These are phyloP conservation scores for Catharus ustulatus DNA, from an alignment of 2,797 vertebrate genomes.

Conservation along the genomic window DNA sequence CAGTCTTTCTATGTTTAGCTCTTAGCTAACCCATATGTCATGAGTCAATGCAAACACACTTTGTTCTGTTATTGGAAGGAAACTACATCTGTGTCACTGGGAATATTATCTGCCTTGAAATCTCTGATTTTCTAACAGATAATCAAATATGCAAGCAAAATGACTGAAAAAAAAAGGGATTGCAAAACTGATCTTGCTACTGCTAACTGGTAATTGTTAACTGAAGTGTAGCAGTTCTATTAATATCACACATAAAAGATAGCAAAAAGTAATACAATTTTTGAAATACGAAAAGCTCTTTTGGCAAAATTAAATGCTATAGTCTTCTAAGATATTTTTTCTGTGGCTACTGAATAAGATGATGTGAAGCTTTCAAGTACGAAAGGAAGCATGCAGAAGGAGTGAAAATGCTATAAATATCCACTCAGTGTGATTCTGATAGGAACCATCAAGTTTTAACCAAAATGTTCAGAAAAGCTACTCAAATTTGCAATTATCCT, in stretches of 20 bases:
- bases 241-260: not conserved
- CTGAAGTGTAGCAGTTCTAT: not conserved
- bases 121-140: not conserved
- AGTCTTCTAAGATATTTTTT: conserved; percentile 55
- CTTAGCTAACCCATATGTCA: not conserved
- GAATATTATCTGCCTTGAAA: not conserved
- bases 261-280: not conserved
- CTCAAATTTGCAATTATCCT: not conserved
- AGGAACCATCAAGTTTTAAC: conserved; percentile 11
- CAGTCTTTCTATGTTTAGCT: not conserved
- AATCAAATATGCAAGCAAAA: not conserved
- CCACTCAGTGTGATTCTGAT: not conserved
- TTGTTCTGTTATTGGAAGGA: not conserved
- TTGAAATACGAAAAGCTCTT: not conserved
- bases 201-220: conserved; percentile 20
- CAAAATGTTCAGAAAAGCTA: not conserved
- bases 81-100: not conserved
- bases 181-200: not conserved
- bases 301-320: conserved; percentile 44
- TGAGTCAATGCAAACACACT: not conserved
- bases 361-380: conserved; percentile 9
- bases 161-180: not conserved
- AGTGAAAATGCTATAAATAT: conserved; percentile 22
- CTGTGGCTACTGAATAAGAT: conserved; percentile 45
- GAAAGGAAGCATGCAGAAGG: not conserved